Conservation (phyloP, 2,113 vertebrate species). For the Phycodurus eques region DNA sequence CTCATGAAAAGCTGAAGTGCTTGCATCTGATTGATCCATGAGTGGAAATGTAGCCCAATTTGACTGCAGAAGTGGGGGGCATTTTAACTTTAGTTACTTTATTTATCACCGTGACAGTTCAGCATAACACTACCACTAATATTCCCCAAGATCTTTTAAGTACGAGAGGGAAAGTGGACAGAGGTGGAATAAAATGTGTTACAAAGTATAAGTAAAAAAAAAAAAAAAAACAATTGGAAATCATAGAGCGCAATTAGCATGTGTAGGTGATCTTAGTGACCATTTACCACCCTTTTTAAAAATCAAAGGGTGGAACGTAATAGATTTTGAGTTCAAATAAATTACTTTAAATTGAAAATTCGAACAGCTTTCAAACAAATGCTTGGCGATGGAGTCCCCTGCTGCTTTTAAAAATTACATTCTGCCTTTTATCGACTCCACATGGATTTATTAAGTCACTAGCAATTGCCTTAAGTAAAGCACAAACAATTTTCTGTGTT, state of each 20-base stretch:
- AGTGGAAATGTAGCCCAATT: slow-evolving; percentile 34
- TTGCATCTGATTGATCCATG: slow-evolving; percentile 48
- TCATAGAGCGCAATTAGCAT: not conserved
- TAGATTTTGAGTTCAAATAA: not conserved
- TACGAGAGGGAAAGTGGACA: not conserved
- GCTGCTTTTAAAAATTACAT: not conserved
- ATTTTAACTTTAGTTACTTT: slow-evolving; percentile 44
- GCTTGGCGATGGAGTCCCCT: not conserved
- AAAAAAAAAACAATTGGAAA: not conserved
- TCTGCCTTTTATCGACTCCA: not conserved
- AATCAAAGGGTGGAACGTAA: not conserved
- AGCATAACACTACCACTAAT: slow-evolving; percentile 1
- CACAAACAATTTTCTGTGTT: not conserved
- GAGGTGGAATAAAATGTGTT: not conserved
- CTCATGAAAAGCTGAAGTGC: slow-evolving; percentile 36
- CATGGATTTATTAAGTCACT: not conserved
- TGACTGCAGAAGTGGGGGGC: slow-evolving; percentile 33
- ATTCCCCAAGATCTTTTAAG: not conserved
- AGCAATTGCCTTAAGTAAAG: not conserved
- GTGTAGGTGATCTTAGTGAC: not conserved
- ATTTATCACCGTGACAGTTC: not conserved
- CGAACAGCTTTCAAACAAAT: slow-evolving; percentile 1
- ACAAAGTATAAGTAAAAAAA: not conserved
- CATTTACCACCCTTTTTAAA: not conserved
- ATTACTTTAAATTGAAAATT: not conserved